Evolutionary conservation across 1,140 invertebrate species (phyloP).

Genomic region (Tetramorium alpestre): DNA sequence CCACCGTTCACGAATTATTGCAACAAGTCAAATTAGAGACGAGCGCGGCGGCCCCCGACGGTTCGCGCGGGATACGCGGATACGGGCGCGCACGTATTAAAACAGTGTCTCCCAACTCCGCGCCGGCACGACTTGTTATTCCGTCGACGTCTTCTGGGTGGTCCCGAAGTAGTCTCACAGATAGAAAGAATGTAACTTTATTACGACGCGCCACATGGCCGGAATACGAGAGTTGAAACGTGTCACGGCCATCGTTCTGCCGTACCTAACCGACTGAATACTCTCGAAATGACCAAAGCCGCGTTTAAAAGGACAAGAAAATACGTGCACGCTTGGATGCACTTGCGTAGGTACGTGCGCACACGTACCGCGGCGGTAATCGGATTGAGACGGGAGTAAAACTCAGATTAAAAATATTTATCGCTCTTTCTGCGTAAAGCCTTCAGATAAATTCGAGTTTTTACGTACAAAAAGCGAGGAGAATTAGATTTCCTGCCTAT

Average conservation of each 20-base stretch:
- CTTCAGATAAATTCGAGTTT: not conserved
- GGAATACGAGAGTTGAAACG: constrained; percentile 42
- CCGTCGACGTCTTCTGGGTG: constrained; percentile 37
- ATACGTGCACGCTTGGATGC: not conserved
- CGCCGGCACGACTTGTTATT: constrained; percentile 19
- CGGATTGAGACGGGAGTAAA: not conserved
- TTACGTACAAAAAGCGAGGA: not conserved
- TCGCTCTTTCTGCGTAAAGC: not conserved
- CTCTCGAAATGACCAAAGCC: not conserved
- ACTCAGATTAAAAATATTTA: constrained; percentile 8
- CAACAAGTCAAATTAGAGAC: constrained; percentile 43
- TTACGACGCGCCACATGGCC: constrained; percentile 51
- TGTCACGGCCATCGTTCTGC: not conserved
- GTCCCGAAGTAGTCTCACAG: constrained; percentile 43
- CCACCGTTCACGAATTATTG: constrained; percentile 37
- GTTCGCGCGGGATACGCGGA: not conserved
- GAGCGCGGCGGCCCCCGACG: not conserved
- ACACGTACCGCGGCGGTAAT: not conserved
- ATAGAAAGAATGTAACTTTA: constrained; percentile 57
- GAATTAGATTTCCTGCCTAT: not conserved
- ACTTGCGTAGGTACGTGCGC: not conserved
- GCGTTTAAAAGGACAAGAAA: constrained; percentile 2
- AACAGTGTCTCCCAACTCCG: constrained; percentile 50
- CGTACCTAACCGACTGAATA: not conserved
- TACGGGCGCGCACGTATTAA: constrained; percentile 22